Base-by-base conservation (phyloP, 2,797 vertebrate species). In the Fratercula arctica region DNA sequence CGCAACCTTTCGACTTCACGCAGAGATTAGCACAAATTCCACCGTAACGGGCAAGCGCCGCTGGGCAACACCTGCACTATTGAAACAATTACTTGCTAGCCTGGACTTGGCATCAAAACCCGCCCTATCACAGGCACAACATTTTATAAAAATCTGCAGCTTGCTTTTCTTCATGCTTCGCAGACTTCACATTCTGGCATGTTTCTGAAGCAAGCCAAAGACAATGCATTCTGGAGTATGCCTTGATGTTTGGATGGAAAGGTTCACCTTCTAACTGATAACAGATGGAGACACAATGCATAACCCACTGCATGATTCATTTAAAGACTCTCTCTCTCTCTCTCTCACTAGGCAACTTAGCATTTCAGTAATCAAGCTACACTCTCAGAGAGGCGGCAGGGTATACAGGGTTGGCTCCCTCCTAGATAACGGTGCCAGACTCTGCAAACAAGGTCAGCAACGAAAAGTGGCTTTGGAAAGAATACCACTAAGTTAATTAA, bases 131-230 rank as follows among this genome's bases (percentile, higher is more conserved):
- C 24, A 72, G 60, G 56, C 61, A 77, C 39, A 82, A 60, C 15
- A 57, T 69, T 61, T 81, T 14, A 66, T 2, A 67, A 16, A 85
- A 79, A 25, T 82, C 82, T 88, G 50, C 74, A 81, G 39, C 69
- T 86, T 90, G 66, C 73, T 45, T 84, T 85, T 37, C 82, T 82
- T 61, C n/a, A 24, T 41, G 79, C 50, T 86, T 67, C n/a, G 3
- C 70, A 94, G 70, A 82, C 63, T 72, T 89, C 24, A 17, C 41
- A 77, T 87, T 91, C 76, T 81, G 57, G 56, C 61, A 26, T 24
- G 21, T 50, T 85, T 82, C 67, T 80, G 92, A 90, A 84, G 50
- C 67, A 85, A 89, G 73, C 73, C 57, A 74, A 91, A 87, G 73
- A 96, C 33, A 80, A 83, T 37, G 68, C 60, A 45, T 37, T 13